Evolutionary conservation across 2,888 invertebrate species (phyloP), one percentile per base, ranked within the genome.

Genomic region (Tanytarsus gracilentus): DNA sequence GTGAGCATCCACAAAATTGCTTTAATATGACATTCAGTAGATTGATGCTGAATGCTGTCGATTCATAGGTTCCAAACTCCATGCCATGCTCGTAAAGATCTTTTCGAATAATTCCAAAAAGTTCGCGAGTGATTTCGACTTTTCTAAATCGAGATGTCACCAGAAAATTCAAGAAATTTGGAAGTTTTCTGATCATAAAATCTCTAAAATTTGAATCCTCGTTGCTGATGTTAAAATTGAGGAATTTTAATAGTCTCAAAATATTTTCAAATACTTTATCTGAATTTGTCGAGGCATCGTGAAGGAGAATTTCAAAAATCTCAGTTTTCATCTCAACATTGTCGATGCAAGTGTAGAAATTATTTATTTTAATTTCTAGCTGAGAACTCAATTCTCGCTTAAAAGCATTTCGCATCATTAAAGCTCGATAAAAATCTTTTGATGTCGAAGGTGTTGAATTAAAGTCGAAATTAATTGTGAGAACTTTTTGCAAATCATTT

Each of bases 81-180:
- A 58, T 44, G 2, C 58, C 58, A 40, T 48, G 58, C 8, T 58
- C 9, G 14, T 29, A 58, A 39, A 58, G 27, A 21, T 58, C 58
- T n/a, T 48, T 11, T 4, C 23, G 16, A 4, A 58, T 44, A 23
- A 58, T 58, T 16, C 2, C 14, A n/a, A 58, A 58, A 18, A 48
- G 27, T 16, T 48, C 30, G n/a, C 11, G 25, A 1, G 14, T 18
- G 6, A 48, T 7, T 4, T 44, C 18, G 9, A 48, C 6, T 0
- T 29, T 11, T 8, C 48, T 16, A 7, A 48, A 16, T 29, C 40
- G 18, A 25, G n/a, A 48, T 4, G 44, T 23, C 1, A 30, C 48
- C 5, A 58, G 48, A 48, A 39, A 16, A 21, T 48, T 58, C 8
- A 58, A 58, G 21, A 58, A 44, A 3, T 48, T 29, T 40, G 58